These are phyloP conservation scores for Chaetophractus vellerosus DNA, from an alignment of 2,797 vertebrate genomes.

Conservation along the genomic window DNA sequence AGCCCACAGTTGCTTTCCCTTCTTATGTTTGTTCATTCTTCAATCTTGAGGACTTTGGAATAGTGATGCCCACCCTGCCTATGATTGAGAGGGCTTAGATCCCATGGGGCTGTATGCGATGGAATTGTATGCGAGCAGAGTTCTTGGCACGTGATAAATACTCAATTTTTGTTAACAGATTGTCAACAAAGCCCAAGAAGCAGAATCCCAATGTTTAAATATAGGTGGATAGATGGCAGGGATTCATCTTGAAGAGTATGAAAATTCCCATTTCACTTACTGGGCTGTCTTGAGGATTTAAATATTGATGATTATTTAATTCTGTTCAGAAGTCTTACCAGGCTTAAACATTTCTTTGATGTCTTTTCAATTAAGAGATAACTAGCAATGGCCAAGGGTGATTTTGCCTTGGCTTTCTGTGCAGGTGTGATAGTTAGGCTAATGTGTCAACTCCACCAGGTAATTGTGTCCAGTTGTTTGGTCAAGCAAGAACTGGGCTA, in stretches of 20 bases:
- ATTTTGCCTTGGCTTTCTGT: not conserved
- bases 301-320: conserved; percentile 50
- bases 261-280: not conserved
- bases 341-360: conserved; percentile 6
- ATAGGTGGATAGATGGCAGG: not conserved
- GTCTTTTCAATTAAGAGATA: not conserved
- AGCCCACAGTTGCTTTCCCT: too few relatives aligned
- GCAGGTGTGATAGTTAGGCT: not conserved
- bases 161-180: not conserved
- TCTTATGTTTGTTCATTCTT: too few relatives aligned
- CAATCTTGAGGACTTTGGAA: too few relatives aligned
- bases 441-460: too few relatives aligned
- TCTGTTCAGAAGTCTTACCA: not conserved
- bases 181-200: not conserved
- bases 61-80: too few relatives aligned
- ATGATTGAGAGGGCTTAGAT: too few relatives aligned
- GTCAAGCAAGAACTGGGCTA: too few relatives aligned
- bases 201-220: conserved; percentile 13
- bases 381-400: not conserved
- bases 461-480: too few relatives aligned
- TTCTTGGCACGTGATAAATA: not conserved
- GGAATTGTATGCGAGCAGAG: not conserved
- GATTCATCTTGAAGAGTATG: not conserved
- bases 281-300: conserved; percentile 1
- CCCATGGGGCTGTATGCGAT: too few relatives aligned